These are phyloP conservation scores for Drosophila atripex DNA, from an alignment of 2,888 invertebrate species.

Conservation along the genomic window DNA sequence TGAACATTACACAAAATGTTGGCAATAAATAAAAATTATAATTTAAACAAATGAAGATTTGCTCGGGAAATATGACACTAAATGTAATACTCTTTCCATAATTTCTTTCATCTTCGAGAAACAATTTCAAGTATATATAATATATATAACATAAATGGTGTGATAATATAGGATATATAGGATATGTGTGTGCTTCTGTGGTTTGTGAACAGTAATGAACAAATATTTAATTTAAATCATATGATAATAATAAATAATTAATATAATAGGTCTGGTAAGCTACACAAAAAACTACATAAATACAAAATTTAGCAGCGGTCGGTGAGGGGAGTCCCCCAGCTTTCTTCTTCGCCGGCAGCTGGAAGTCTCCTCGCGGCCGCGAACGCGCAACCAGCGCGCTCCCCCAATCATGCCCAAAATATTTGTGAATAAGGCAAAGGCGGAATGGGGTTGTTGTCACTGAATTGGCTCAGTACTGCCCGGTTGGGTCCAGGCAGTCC, in stretches of 20 bases:
- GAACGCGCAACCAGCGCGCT: conserved; percentile 82
- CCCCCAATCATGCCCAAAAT: conserved; percentile 72
- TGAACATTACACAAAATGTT: conserved; percentile 39
- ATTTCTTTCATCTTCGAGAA: conserved; percentile 31
- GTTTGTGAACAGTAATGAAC: conserved; percentile 63
- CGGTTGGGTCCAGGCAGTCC: conserved; percentile 81
- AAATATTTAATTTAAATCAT: conserved; percentile 59
- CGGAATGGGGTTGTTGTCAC: conserved; percentile 47
- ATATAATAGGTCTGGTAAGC: conserved; percentile 53
- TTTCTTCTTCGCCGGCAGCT: conserved; percentile 84
- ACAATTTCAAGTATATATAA: conserved; percentile 32
- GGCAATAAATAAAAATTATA: conserved; percentile 36
- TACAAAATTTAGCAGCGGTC: conserved; percentile 48
- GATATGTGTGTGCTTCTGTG: conserved; percentile 11
- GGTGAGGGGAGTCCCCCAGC: conserved; percentile 30
- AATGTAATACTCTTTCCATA: conserved; percentile 81
- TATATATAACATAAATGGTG: conserved; percentile 36
- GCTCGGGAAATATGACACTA: conserved; percentile 81
- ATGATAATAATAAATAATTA: conserved; percentile 61
- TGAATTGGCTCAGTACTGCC: conserved; percentile 77
- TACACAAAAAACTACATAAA: conserved; percentile 58
- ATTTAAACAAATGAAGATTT: conserved; percentile 46
- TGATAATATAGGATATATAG: conserved; percentile 3
- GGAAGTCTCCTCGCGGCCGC: conserved; percentile 84
- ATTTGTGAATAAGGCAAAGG: conserved; percentile 71